phyloP scores from a whole-genome alignment of 2,113 vertebrate species.

The Carlito syrichta region DNA sequence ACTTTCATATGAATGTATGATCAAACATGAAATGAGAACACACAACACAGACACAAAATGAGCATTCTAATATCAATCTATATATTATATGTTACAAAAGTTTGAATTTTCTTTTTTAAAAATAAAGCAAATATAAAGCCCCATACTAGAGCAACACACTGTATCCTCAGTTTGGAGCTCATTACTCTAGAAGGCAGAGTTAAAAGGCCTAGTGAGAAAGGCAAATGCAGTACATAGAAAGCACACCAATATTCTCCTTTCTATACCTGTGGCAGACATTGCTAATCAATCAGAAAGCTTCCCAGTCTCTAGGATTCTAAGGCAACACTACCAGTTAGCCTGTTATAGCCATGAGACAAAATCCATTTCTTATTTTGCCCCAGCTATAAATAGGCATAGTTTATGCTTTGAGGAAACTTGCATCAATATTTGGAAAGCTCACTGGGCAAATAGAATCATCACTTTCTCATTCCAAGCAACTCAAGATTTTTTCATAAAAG shows the following conservation, averaged over 20 bases:
- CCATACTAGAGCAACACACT: neutral
- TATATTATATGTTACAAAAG: neutral
- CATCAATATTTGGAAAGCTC: neutral
- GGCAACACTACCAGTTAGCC: neutral
- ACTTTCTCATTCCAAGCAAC: neutral
- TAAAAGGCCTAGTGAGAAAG: too few species aligned
- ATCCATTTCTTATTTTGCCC: neutral
- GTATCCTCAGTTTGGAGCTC: neutral
- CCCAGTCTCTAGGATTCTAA: neutral
- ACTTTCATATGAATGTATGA: neutral
- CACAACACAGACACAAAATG: neutral
- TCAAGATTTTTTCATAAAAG: neutral
- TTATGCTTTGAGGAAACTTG: neutral
- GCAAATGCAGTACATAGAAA: too few species aligned
- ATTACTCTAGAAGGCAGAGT: neutral
- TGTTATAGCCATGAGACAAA: neutral
- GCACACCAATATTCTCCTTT: rapidly evolving
- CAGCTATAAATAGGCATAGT: neutral
- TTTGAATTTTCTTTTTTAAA: neutral
- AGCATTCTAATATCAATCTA: neutral
- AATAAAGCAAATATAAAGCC: neutral
- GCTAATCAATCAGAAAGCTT: neutral
- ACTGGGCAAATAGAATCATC: neutral
- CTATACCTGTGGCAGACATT: neutral
- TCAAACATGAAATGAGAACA: neutral